Base-by-base conservation (phyloP, 2,888 invertebrate genomes). In the Drosophila borealis region DNA sequence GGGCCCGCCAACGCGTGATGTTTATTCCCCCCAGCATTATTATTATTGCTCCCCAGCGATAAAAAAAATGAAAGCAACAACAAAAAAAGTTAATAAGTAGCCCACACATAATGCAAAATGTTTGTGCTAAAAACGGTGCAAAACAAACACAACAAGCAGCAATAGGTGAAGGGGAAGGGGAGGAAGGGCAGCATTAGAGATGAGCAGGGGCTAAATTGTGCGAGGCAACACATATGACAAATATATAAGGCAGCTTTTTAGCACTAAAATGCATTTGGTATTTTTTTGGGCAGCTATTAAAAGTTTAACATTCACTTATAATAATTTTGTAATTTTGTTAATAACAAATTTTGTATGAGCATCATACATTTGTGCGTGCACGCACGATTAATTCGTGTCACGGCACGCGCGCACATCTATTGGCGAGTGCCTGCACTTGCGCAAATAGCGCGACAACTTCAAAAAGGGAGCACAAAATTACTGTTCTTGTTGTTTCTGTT, bases 381-480 rank as follows among this genome's bases (percentile, higher is more conserved):
- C 37, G 49, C 54, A 55, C 39, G 29, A 19, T 19, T 11, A 17
- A 54, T 11, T 68, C 80, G 80, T 80, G 71, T 57, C 80, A 64
- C 61, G 71, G 45, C 55, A 55, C 61, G 62, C 21, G 41, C 49
- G 17, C 78, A 77, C 37, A 45, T 50, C 70, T 71, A 70, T 29
- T 21, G n/a, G 4, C 29, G 61, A 72, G 79, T 88, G 70, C 87
- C 70, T 89, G 85, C 90, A 86, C 86, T 90, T 90, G 90, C 89
- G 86, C 86, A 86, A 89, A 83, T 73, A 89, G 78, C 77, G 68
- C 77, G 82, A 81, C 74, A 86, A 85, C 84, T 84, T 88, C 86
- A 83, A 88, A 85, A 86, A 78, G 90, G 88, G 88, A 84, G 83
- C 80, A 67, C 73, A 73, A 76, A 67, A 59, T 70, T 79, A 49